Base-by-base conservation (phyloP, 2,797 vertebrate species). In the Alca torda region DNA sequence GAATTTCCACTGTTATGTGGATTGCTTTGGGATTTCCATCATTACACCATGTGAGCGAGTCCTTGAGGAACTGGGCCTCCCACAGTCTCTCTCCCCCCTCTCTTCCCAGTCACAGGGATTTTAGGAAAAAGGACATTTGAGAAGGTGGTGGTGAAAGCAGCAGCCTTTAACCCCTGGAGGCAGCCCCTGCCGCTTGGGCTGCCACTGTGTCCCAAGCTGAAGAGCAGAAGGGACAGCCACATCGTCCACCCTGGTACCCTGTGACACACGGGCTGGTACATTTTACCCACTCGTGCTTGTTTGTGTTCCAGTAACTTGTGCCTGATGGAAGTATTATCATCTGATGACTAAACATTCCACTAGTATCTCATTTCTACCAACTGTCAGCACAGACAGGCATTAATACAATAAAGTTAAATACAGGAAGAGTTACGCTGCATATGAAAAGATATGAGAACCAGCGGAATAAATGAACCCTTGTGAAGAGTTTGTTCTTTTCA, bases 21-120 rank as follows among this genome's bases (percentile, higher is more conserved):
- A 17, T 33, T 26, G 10, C 15, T 46, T 31, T 64, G 18, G 6
- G 30, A 54, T 92, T 84, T 92, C 33, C 61, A 24, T 56, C 6
- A 0, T 30, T 60, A 26, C 11, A 45, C 1, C 21, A 9, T 11
- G 3, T 43, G 37, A 35, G 6, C 1, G 33, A 75, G 53, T n/a
- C 33, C 46, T 68, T 77, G 50, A 87, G 45, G 16, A 75, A 13
- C 7, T 50, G 9, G 50, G 12, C 24, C 30, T 85, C 50, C 41
- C 7, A 20, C 4, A 51, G 1, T 19, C 5, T 90, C 31, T 9
- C 33, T 79, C 11, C 5, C 10, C 23, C 1, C 7, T 57, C 41
- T 82, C 11, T 54, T 82, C 5, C 21, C 4, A 35, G 24, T 16
- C 24, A 77, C 6, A 35, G 6, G 25, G 11, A 50, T 54, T 84